Conservation (phyloP, 2,113 vertebrate species). For the Dromaius novaehollandiae region DNA sequence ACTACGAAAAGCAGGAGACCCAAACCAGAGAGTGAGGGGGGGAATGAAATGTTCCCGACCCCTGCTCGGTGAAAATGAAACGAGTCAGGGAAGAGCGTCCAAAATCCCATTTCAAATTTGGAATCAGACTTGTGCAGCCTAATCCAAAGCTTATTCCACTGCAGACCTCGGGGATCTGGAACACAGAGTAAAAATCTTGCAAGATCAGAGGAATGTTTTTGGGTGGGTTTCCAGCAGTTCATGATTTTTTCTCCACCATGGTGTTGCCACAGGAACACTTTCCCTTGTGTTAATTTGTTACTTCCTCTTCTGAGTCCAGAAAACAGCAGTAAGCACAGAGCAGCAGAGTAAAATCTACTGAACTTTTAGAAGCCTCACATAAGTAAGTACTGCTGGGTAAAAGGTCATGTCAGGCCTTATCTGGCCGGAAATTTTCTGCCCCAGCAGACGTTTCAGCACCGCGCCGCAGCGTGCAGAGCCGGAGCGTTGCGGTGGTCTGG, state of each 20-base stretch:
- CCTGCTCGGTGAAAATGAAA: background rate
- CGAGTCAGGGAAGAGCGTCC: background rate
- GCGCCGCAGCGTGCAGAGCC: background rate
- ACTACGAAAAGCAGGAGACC: background rate
- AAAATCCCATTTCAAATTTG: background rate
- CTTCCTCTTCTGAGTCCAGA: slow-evolving; percentile 47
- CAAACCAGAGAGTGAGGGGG: background rate
- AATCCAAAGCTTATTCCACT: background rate
- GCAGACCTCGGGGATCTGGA: slow-evolving; percentile 4
- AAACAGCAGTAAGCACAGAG: slow-evolving; percentile 33
- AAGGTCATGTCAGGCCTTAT: background rate
- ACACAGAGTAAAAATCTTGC: background rate
- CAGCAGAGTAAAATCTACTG: background rate
- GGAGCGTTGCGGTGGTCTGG: background rate
- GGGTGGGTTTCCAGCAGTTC: slow-evolving; percentile 27
- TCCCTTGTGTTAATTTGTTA: slow-evolving; percentile 54
- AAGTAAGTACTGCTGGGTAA: background rate
- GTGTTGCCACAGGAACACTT: slow-evolving; percentile 19
- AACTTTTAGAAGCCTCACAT: background rate
- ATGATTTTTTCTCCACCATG: background rate
- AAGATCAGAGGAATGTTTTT: background rate
- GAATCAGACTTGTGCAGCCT: background rate
- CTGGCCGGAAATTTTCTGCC: background rate
- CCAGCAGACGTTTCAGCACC: background rate
- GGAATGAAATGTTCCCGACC: background rate